Evolutionary conservation across 2,113 vertebrate genomes (phyloP).

Genomic region (Hystrix brachyura): DNA sequence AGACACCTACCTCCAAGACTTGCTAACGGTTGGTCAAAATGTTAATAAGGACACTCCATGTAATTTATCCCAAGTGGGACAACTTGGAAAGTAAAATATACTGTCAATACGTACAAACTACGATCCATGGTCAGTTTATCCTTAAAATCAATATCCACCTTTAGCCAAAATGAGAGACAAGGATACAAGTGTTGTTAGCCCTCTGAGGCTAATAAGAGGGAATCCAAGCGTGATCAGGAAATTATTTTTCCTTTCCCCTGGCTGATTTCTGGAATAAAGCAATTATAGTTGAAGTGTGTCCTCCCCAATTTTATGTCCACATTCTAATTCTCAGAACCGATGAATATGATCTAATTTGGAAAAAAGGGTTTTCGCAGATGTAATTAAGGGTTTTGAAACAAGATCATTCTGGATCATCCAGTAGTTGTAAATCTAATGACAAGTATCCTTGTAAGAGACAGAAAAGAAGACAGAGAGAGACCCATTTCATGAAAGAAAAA

Average conservation of each 20-base stretch:
- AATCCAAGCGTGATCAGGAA: neutral
- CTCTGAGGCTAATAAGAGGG: neutral
- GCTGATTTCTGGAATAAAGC: neutral
- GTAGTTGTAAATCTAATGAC: neutral
- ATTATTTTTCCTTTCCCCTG: neutral
- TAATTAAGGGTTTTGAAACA: neutral
- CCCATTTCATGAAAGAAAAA: neutral
- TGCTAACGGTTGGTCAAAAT: neutral
- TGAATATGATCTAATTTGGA: neutral
- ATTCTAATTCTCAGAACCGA: neutral
- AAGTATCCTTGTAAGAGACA: neutral
- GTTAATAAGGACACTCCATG: neutral
- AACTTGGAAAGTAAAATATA: neutral
- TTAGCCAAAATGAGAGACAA: neutral
- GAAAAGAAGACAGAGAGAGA: neutral
- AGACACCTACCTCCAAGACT: neutral
- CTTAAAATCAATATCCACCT: neutral
- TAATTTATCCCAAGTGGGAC: neutral
- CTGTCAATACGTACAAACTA: neutral
- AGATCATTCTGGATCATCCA: neutral
- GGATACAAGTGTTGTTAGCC: neutral
- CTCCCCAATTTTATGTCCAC: neutral
- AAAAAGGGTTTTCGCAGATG: neutral
- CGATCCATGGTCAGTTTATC: neutral
- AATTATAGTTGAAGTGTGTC: neutral